Percentiles rank a stretch among this genome's conserved stretches.
Evolutionary conservation across 2,797 vertebrate genomes (phyloP).

Genomic region (Siniperca obscura): DNA sequence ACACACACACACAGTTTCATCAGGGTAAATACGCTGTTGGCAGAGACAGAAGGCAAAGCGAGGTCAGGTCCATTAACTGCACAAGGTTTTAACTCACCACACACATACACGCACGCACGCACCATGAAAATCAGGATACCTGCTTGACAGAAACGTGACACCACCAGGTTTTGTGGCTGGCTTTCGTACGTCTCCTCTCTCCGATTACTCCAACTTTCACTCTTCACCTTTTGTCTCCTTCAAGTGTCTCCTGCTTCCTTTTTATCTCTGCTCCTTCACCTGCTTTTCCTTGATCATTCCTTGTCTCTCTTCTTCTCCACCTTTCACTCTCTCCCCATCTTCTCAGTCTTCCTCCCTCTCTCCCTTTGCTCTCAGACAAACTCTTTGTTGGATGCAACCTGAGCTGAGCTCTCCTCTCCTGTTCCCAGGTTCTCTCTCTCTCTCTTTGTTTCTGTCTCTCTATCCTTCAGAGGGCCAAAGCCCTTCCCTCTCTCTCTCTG

Average conservation of each 20-base stretch:
- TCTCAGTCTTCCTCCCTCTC: slow-evolving; percentile 27
- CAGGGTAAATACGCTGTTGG: slow-evolving; percentile 5
- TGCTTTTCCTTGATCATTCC: neutral
- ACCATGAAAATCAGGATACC: slow-evolving; percentile 65
- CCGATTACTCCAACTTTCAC: slow-evolving; percentile 41
- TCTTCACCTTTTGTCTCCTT: slow-evolving; percentile 23
- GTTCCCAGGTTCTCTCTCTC: slow-evolving; percentile 76
- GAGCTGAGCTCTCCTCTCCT: slow-evolving; percentile 66
- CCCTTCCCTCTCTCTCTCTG: slow-evolving; percentile 63
- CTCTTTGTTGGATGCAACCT: slow-evolving; percentile 78
- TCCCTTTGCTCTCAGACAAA: slow-evolving; percentile 53
- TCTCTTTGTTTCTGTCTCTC: slow-evolving; percentile 52
- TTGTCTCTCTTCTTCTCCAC: slow-evolving; percentile 7
- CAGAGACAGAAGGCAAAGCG: slow-evolving; percentile 1
- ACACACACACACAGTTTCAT: slow-evolving; percentile 37
- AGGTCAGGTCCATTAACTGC: slow-evolving; percentile 28
- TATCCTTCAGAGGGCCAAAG: slow-evolving; percentile 56
- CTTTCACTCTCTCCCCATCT: slow-evolving; percentile 39
- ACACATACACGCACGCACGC: neutral
- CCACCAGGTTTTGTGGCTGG: slow-evolving; percentile 25
- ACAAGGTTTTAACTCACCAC: neutral
- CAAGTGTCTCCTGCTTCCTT: slow-evolving; percentile 6
- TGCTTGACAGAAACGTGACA: slow-evolving; percentile 57
- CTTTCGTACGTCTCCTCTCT: slow-evolving; percentile 13
- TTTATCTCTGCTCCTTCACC: slow-evolving; percentile 32